Evolutionary conservation across 2,888 invertebrate species (phyloP), one percentile per base, ranked within the genome.

Genomic region (Amblyjoppa proteus): DNA sequence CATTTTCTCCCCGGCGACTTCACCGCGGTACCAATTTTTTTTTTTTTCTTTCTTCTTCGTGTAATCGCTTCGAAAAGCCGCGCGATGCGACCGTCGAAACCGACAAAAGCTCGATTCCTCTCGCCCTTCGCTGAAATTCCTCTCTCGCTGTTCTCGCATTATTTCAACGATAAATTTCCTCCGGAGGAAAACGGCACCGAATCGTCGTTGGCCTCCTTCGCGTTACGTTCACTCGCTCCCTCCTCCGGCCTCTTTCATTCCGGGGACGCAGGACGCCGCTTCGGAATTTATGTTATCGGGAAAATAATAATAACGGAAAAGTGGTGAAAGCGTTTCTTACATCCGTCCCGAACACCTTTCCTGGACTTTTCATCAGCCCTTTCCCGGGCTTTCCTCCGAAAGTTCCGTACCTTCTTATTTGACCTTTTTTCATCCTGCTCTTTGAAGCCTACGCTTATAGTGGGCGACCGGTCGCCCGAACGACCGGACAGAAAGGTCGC

Each of bases 81-180:
- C 51, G 25, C 53, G 49, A 58, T 45, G 49, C 20, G 53, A 41
- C 31, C 69, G 51, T 16, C 41, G 6, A 51, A 81, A 66, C 75
- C 45, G 41, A 45, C 51, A 51, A 64, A 51, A 76, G 45, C 45
- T 38, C 58, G 51, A 20, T 34, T 38, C 20, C 58, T 66, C n/a
- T 34, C 53, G 45, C 69, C 86, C 76, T 73, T 71, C 75, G 11
- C 82, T 68, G 80, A 86, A 89, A 58, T 28, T 49, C 45, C 45
- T 58, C 28, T 90, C 88, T 89, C 90, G 89, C 91, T 89, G 90
- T 89, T 90, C 90, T 81, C 88, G 86, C 89, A 90, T 92, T 92
- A 91, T 90, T 91, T 90, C 88, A 81, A 86, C 88, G 89, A 91
- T 91, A 90, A 92, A 91, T 91, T 89, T 90, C 82, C 82, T 58